A percentile compares a stretch with the other conserved stretches of the same genome.
phyloP scores from a whole-genome alignment of 2,797 vertebrate species.

The Enteromius mattozi region DNA sequence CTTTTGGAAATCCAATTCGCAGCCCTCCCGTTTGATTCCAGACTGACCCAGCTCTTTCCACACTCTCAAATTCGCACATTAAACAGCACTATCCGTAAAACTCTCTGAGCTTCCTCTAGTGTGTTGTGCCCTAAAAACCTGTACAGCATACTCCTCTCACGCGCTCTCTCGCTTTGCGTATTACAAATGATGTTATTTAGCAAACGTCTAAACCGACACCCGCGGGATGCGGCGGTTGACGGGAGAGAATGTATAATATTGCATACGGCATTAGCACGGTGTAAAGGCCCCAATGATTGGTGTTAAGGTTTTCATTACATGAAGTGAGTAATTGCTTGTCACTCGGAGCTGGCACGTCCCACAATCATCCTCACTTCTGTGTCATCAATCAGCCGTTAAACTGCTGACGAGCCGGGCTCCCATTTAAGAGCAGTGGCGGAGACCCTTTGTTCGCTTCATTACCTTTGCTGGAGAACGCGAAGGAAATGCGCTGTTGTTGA shows the following conservation, averaged over 20 bases:
- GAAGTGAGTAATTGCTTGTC: conserved; percentile 86
- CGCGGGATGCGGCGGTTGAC: conserved; percentile 73
- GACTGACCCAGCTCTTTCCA: neutral
- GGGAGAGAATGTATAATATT: conserved; percentile 80
- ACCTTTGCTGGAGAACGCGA: neutral
- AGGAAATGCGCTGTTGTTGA: neutral
- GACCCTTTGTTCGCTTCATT: conserved; percentile 38
- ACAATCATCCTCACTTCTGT: conserved; percentile 81
- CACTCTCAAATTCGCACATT: conserved; percentile 20
- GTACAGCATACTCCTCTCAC: conserved; percentile 50
- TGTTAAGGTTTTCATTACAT: conserved; percentile 85
- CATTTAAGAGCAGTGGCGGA: conserved; percentile 37
- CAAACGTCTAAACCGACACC: conserved; percentile 79
- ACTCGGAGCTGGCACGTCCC: conserved; percentile 81
- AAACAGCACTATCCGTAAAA: neutral
- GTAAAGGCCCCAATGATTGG: conserved; percentile 81
- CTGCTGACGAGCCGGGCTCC: conserved; percentile 75
- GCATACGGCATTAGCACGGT: conserved; percentile 79
- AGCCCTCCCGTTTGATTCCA: neutral
- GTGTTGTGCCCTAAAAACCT: conserved; percentile 16
- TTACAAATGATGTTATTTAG: conserved; percentile 87
- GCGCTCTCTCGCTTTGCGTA: conserved; percentile 70
- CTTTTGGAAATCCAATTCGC: neutral
- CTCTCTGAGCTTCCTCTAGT: conserved; percentile 12
- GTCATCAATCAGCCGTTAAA: conserved; percentile 85